These are phyloP conservation scores for Bunonema sp. DNA, from an alignment of 2,888 invertebrate genomes.

Conservation along the genomic window DNA sequence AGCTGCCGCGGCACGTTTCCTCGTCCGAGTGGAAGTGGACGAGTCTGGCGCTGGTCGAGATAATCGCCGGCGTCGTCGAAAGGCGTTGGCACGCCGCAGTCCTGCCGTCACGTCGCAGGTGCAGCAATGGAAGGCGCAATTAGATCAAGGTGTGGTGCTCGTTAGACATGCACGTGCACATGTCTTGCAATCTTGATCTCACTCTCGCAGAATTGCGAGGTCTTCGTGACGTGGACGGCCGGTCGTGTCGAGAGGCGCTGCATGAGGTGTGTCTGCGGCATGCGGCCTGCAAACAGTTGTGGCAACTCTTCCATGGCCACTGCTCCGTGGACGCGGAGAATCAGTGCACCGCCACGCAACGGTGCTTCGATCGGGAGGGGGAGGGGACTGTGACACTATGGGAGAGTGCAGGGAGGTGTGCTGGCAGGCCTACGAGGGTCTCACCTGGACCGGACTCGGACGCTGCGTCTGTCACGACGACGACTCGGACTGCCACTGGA, in stretches of 20 bases:
- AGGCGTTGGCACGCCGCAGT: no score
- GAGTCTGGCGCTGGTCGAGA: no score
- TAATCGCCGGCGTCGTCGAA: no score
- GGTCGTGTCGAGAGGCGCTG: constrained; percentile 15
- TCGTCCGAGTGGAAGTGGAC: no score
- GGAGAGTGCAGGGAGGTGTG: constrained; percentile 24
- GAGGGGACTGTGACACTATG: no score
- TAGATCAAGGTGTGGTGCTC: constrained; percentile 11
- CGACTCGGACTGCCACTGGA: constrained; percentile 41
- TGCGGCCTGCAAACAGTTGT: constrained; percentile 34
- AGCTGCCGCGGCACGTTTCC: no score
- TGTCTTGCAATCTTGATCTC: background rate
- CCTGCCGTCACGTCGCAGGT: no score
- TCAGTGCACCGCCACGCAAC: no score
- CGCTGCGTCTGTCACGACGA: constrained; percentile 27
- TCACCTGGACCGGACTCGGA: constrained; percentile 41
- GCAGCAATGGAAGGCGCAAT: constrained; percentile 13
- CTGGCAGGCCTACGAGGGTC: constrained; percentile 41
- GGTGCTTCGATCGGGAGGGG: no score
- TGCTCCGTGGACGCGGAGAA: constrained; percentile 39
- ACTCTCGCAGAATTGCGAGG: background rate
- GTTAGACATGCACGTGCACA: background rate
- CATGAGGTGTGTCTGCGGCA: constrained; percentile 33
- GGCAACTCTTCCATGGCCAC: constrained; percentile 32
- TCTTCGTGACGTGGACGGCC: constrained; percentile 9